A percentile compares a stretch with the other conserved stretches of the same genome.
Conservation (phyloP, 2,113 vertebrate species). For the Merops nubicus region DNA sequence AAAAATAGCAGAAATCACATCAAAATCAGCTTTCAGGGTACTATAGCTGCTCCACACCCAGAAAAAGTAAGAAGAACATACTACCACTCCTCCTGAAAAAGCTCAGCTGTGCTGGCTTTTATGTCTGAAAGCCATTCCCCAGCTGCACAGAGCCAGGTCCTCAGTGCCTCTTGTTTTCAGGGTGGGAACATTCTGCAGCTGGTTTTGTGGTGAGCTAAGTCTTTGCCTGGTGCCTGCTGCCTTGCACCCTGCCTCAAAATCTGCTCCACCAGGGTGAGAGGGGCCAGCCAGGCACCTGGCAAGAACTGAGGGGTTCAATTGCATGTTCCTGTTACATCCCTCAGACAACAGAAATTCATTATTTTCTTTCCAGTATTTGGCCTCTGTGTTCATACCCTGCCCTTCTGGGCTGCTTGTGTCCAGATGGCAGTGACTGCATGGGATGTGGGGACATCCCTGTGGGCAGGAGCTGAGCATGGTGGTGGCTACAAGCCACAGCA, state of each 20-base stretch:
- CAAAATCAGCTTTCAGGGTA: background rate
- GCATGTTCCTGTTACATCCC: background rate
- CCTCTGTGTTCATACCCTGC: background rate
- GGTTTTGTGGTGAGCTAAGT: background rate
- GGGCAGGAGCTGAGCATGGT: background rate
- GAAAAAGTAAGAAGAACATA: accelerated
- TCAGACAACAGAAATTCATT: accelerated
- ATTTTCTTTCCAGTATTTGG: background rate
- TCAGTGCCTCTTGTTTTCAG: background rate
- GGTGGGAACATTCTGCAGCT: background rate
- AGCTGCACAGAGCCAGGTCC: background rate
- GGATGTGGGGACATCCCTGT: accelerated
- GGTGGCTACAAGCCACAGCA: background rate
- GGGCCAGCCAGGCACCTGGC: background rate
- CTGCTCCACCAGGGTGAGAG: accelerated
- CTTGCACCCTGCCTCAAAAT: background rate
- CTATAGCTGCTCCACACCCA: background rate
- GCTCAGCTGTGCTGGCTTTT: background rate
- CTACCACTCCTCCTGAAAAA: accelerated
- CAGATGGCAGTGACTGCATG: background rate
- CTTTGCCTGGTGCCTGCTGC: background rate
- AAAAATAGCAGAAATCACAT: background rate
- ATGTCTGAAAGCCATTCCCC: background rate
- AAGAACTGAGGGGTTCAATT: background rate
- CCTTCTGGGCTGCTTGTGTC: background rate